phyloP scores from a whole-genome alignment of 2,797 vertebrate species.

The Oreochromis mossambicus region DNA sequence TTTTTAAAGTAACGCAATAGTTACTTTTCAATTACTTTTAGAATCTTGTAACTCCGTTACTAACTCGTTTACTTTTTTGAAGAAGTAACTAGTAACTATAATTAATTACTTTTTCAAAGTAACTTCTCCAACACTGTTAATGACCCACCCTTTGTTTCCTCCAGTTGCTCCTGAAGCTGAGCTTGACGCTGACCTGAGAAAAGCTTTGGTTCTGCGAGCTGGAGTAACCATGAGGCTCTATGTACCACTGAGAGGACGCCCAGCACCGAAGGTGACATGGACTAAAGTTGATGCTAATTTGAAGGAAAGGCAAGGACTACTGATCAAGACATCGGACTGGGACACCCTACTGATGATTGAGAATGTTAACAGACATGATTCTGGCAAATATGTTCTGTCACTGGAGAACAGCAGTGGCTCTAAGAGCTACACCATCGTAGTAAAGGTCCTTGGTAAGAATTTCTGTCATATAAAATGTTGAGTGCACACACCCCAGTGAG shows the following conservation, averaged over 20 bases:
- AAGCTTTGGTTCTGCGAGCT: constrained; percentile 90
- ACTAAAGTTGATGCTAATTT: constrained; percentile 89
- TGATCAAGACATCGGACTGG: constrained; percentile 93
- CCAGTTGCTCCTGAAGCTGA: constrained; percentile 92
- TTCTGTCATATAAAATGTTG: not conserved
- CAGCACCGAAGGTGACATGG: constrained; percentile 93
- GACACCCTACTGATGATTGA: constrained; percentile 92
- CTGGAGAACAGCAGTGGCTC: constrained; percentile 94
- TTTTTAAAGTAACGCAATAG: not conserved
- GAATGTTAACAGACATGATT: constrained; percentile 94
- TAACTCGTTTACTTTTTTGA: not conserved
- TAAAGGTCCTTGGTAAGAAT: constrained; percentile 93
- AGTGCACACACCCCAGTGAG: not conserved
- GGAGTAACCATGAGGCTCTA: constrained; percentile 97
- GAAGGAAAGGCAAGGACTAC: constrained; percentile 86
- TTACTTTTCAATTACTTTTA: not conserved
- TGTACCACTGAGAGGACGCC: constrained; percentile 93
- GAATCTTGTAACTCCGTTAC: not conserved
- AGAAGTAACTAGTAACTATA: not conserved
- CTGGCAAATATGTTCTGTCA: constrained; percentile 92
- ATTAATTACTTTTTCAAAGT: not conserved
- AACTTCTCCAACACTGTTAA: not conserved
- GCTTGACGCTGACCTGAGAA: constrained; percentile 93
- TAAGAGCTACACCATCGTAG: constrained; percentile 92
- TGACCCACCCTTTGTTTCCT: not conserved